Base-by-base conservation (phyloP, 2,888 invertebrate species). In the Noctua janthe region DNA sequence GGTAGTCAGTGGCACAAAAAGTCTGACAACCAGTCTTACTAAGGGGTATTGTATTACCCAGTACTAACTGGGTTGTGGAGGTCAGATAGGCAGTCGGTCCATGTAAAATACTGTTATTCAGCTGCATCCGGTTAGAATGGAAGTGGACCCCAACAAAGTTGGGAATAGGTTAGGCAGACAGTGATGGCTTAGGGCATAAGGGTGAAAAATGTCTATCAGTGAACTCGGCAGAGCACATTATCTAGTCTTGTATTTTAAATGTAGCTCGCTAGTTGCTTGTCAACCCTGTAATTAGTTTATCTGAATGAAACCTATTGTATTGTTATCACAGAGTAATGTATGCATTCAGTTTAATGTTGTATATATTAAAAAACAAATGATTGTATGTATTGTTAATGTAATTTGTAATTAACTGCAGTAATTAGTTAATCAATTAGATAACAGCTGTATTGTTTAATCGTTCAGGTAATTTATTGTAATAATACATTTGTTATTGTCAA, bases 351-450 rank as follows among this genome's bases (percentile, higher is more conserved):
- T 29, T 43, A 49, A 67, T 64, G 35, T 47, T 51, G 35, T 74
- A 47, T 69, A 43, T 49, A 76, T 54, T 64, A 64, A 76, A 69
- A 71, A 74, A 54, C 59, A 59, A 72, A 74, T 56, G 7, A 72
- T 73, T 66, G 15, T 74, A 66, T 17, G 8, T 43, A 66, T 77
- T 62, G 47, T 71, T 59, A 54, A 47, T 73, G 17, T 62, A n/a
- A 1, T 23, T 4, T 39, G 62, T 74, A 64, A 74, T 71, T 74
- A 77, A 86, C 59, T 72, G 59, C 49, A 43, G 56, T 13, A 74
- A 86, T 85, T 74, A 66, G n/a, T 83, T 72, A 74, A 71, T 76
- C 35, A 47, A 15, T 76, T 29, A 49, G 66, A 76, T 85, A 86
- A 83, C n/a, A 51, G n/a, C 13, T 62, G 15, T 51, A 1, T 78